phyloP scores from a whole-genome alignment of 2,113 vertebrate species.

The Engraulis encrasicolus region DNA sequence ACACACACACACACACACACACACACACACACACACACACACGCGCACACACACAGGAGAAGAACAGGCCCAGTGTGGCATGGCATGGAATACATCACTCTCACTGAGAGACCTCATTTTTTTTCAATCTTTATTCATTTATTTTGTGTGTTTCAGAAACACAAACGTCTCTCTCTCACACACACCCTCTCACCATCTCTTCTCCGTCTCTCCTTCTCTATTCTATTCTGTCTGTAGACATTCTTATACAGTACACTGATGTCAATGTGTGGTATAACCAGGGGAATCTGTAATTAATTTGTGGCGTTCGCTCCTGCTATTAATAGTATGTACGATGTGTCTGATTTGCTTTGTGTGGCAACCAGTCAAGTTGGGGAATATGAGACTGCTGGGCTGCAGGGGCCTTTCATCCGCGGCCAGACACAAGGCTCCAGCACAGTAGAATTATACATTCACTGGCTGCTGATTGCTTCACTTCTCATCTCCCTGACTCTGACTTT shows the following conservation, averaged over 20 bases:
- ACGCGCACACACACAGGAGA: background rate
- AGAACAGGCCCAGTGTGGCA: background rate
- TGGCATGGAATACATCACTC: background rate
- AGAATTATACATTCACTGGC: slow-evolving; percentile 27
- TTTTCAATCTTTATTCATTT: background rate
- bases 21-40: no score
- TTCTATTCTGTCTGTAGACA: slow-evolving; percentile 10
- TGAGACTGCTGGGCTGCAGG: slow-evolving; percentile 40
- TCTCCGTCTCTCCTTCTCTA: no score
- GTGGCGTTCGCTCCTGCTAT: slow-evolving; percentile 57
- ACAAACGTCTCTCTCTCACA: slow-evolving; percentile 7
- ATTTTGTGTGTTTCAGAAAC: background rate
- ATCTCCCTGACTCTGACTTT: slow-evolving; percentile 28
- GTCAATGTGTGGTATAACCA: slow-evolving; percentile 47
- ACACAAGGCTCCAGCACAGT: slow-evolving; percentile 47
- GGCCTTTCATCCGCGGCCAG: slow-evolving; percentile 55
- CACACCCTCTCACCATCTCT: no score
- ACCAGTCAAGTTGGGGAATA: slow-evolving; percentile 59
- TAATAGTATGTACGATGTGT: slow-evolving; percentile 60
- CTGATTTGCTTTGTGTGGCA: slow-evolving; percentile 66
- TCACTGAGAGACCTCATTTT: background rate
- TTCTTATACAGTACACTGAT: slow-evolving; percentile 25
- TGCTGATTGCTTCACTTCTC: slow-evolving; percentile 24
- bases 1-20: no score
- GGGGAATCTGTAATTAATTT: slow-evolving; percentile 59